Base-by-base conservation (phyloP, 2,888 invertebrate species). In the Monoplex corrugatus region DNA sequence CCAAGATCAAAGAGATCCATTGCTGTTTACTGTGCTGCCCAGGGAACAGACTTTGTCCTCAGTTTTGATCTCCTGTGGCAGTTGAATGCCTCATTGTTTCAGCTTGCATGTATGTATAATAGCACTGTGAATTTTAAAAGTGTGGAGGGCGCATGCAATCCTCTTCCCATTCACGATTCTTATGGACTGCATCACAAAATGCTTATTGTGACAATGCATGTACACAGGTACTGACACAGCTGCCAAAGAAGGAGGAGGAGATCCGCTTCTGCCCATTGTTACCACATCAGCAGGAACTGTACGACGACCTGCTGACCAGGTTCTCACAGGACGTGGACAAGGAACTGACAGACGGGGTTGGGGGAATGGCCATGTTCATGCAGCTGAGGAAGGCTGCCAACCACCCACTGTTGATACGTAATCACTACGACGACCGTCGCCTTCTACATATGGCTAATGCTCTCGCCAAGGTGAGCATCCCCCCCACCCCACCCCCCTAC, bases 331-430 rank as follows among this genome's bases (percentile, higher is more conserved):
- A 93, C 87, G 82, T 93, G 83, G 87, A 90, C 32, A 89, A 89
- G 2, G 89, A 86, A 35, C 75, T 82, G 8, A 87, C 90, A 13
- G 85, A 84, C 13, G 50, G 68, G 0, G 87, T 38, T 45, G 93
- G 93, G 5, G 93, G 95, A 8, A 91, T 94, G 2, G 92, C 94
- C 72, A 95, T 96, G 94, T 92, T 96, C 93, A 98, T 99, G 97
- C 98, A 98, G 95, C 97, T 99, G 96, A 97, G 99, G 2, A 99
- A 99, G 96, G 97, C 98, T 40, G 98, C 99, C 68, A 99, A 99
- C 96, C 99, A 99, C 96, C 99, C 99, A 0, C 96, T 99, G 19
- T 97, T 99, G 0, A 96, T 98, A 92, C 97, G 99, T 50, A 97
- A 97, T 94, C 97, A 98, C 63, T 97, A 96, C 93, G 97, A 97